These are phyloP conservation scores for Pseudonaja textilis DNA, from an alignment of 2,113 vertebrate genomes.

Conservation along the genomic window DNA sequence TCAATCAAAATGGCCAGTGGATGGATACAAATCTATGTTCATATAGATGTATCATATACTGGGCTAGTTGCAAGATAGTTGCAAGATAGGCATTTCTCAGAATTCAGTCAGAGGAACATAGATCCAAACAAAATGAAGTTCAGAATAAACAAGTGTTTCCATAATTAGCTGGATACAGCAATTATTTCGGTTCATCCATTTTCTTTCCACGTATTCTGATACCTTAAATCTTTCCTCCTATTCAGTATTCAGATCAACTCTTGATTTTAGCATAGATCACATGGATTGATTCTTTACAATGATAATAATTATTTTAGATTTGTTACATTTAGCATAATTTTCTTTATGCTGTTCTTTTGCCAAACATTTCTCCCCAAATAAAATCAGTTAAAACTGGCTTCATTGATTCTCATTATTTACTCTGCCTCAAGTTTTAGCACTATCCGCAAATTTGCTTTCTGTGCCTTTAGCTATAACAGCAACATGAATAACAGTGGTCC, in stretches of 20 bases:
- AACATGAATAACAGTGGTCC: constrained; percentile 27
- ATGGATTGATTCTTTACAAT: constrained; percentile 15
- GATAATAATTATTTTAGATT: constrained; percentile 45
- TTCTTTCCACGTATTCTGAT: not conserved
- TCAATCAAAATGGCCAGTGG: not conserved
- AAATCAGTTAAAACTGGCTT: constrained; percentile 29
- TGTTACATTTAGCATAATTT: constrained; percentile 37
- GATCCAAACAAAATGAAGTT: not conserved
- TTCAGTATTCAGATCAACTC: constrained; percentile 16
- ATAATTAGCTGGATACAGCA: constrained; percentile 2
- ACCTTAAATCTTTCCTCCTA: constrained; percentile 5
- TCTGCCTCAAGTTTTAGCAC: constrained; percentile 41
- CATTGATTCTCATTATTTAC: constrained; percentile 37
- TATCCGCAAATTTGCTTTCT: constrained; percentile 43
- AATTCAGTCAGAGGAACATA: not conserved
- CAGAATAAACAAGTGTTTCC: not conserved
- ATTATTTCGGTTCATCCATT: constrained; percentile 1
- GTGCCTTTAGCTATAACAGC: constrained; percentile 9
- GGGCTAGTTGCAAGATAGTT: not conserved
- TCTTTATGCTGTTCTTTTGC: not conserved
- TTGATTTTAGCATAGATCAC: constrained; percentile 27
- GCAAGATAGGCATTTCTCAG: not conserved
- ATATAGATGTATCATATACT: not conserved
- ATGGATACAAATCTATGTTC: not conserved
- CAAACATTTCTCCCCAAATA: not conserved